A percentile compares a stretch with the other conserved stretches of the same genome.
phyloP scores from a whole-genome alignment of 2,888 invertebrate species.

The Cheilosia pagana region DNA sequence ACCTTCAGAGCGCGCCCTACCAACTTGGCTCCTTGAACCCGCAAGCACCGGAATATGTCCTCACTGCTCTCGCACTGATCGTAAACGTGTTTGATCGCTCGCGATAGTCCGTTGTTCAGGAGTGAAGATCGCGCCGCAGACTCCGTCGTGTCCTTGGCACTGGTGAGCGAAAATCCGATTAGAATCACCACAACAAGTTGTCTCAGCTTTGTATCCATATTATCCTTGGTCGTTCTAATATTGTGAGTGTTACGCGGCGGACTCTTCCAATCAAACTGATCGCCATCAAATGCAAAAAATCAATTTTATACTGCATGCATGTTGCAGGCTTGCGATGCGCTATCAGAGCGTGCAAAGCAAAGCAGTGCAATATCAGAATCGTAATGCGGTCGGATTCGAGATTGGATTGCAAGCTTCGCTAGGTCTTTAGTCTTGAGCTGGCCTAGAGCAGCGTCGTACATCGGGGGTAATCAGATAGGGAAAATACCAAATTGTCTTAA shows the following conservation, averaged over 20 bases:
- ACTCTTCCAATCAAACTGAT: slow-evolving; percentile 72
- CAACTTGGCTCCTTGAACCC: slow-evolving; percentile 88
- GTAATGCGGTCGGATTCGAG: slow-evolving; percentile 62
- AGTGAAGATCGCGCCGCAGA: slow-evolving; percentile 69
- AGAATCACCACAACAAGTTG: slow-evolving; percentile 57
- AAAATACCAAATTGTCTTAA: slow-evolving; percentile 62
- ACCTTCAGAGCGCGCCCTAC: slow-evolving; percentile 87
- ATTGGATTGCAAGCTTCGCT: slow-evolving; percentile 71
- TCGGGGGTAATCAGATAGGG: slow-evolving; percentile 63
- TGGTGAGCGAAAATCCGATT: slow-evolving; percentile 37
- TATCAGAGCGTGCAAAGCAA: slow-evolving; percentile 74
- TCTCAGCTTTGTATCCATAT: slow-evolving; percentile 78
- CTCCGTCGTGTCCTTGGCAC: slow-evolving; percentile 29
- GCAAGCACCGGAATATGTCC: slow-evolving; percentile 88
- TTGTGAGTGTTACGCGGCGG: slow-evolving; percentile 46
- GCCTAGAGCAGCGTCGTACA: slow-evolving; percentile 24
- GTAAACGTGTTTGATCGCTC: slow-evolving; percentile 81
- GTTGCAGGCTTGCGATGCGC: slow-evolving; percentile 78
- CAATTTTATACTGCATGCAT: slow-evolving; percentile 78
- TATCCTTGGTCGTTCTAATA: slow-evolving; percentile 16
- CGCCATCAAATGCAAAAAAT: slow-evolving; percentile 76
- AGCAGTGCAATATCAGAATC: slow-evolving; percentile 53
- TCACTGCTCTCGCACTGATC: slow-evolving; percentile 86
- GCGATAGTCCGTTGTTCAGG: slow-evolving; percentile 79
- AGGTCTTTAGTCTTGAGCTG: slow-evolving; percentile 43